These are phyloP conservation scores for Scaptomyza polygonia DNA, from an alignment of 2,888 invertebrate species.

Conservation along the genomic window DNA sequence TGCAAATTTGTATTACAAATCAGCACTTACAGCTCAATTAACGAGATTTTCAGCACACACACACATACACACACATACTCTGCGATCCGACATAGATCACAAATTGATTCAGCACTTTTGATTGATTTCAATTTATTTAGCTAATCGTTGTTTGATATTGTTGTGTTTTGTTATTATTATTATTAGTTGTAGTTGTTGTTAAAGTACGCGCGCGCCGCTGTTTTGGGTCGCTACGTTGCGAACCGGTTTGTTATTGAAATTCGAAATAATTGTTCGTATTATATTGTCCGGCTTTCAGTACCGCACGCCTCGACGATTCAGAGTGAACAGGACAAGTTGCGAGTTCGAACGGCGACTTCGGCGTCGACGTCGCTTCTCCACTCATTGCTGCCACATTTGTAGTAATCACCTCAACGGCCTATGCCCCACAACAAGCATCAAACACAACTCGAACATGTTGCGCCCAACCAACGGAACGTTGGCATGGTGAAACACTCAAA, in stretches of 20 bases:
- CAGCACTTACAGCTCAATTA: slow-evolving; percentile 75
- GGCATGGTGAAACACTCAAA: slow-evolving; percentile 36
- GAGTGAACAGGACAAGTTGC: slow-evolving; percentile 63
- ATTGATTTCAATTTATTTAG: slow-evolving; percentile 1
- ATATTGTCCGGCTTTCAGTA: slow-evolving; percentile 59
- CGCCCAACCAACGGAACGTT: slow-evolving; percentile 29
- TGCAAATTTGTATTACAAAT: slow-evolving; percentile 75
- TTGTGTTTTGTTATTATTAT: slow-evolving; percentile 12
- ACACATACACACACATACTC: slow-evolving; percentile 10
- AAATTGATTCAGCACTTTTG: slow-evolving; percentile 1
- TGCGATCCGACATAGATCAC: slow-evolving; percentile 23
- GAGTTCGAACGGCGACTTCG: slow-evolving; percentile 54
- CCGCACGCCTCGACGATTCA: slow-evolving; percentile 64
- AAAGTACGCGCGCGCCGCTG: slow-evolving; percentile 36
- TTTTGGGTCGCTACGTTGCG: slow-evolving; percentile 38
- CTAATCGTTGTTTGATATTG: slow-evolving; percentile 14
- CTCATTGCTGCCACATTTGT: slow-evolving; percentile 33
- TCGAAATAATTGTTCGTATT: slow-evolving; percentile 25
- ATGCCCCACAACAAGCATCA: background rate
- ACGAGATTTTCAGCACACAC: slow-evolving; percentile 34
- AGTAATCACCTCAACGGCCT: slow-evolving; percentile 3
- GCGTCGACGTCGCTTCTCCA: slow-evolving; percentile 43
- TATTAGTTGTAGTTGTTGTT: slow-evolving; percentile 20
- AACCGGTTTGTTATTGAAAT: slow-evolving; percentile 34
- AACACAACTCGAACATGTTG: slow-evolving; percentile 43